Evolutionary conservation across 2,797 vertebrate genomes (phyloP), one percentile per base, ranked within the genome.

Genomic region (Girardinus metallicus): DNA sequence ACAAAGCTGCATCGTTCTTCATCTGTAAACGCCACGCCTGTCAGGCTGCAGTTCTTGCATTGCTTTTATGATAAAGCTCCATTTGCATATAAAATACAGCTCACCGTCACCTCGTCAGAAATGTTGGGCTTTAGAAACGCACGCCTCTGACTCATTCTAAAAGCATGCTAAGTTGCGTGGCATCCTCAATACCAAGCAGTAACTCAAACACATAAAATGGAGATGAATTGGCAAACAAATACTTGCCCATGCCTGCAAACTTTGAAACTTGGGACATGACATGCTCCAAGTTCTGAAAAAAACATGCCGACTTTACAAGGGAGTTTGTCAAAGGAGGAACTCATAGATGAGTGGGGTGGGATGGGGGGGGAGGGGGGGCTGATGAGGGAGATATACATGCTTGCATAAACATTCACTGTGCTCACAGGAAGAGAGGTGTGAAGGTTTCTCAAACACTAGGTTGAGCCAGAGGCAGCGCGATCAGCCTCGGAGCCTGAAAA

Each of bases 281-380:
- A 83, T 76, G 55, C 74, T 80, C 84, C 36, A 43, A 44, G 81
- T 70, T 44, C 71, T 79, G 86, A 88, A 46, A 47, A 5, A 47
- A 47, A 89, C 85, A 89, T 86, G 88, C 83, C 80, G 80, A 74
- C 82, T 89, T 85, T 82, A 83, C 85, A 76, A 88, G 86, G 86
- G 79, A 86, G 92, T 94, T 94, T 94, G 87, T 92, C 85, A 81
- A 94, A 93, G 92, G 92, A 90, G 91, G 89, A 90, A 87, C 88
- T 92, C 75, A 53, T 64, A 71, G 78, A 78, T 44, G 68, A 46
- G 6, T 81, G 76, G 73, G 77, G 36, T 74, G 36, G 78, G 77
- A n/a, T n/a, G n/a, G 81, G 5, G 80, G 72, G 1, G 78, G 76
- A 55, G 78, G 31, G 74, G 31, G 76, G 77, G 80, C 75, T 62